Evolutionary conservation across 2,113 vertebrate species (phyloP).

Genomic region (Aegypius monachus): DNA sequence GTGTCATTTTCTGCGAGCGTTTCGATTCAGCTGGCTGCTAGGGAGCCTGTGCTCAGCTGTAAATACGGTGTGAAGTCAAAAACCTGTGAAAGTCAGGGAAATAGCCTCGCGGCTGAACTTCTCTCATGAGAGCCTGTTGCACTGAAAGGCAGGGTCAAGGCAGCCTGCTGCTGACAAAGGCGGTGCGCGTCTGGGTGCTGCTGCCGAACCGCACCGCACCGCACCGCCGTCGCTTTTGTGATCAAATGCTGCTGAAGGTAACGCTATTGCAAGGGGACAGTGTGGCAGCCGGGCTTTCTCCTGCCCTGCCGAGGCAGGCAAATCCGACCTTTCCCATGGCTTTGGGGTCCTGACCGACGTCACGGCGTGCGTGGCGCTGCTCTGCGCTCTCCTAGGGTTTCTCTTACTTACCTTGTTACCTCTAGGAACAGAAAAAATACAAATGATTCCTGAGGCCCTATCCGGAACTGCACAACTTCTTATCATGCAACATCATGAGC

Average conservation of each 20-base stretch:
- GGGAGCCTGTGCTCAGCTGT: rapidly evolving
- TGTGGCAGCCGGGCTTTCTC: neutral
- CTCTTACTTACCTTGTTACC: neutral
- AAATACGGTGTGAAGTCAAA: neutral
- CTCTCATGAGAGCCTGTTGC: neutral
- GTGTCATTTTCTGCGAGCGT: rapidly evolving
- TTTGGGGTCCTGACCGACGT: rapidly evolving
- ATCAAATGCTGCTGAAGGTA: neutral
- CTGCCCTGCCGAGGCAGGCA: neutral
- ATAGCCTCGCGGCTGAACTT: neutral
- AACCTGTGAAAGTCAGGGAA: neutral
- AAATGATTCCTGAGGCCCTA: neutral
- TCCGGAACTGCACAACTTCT: neutral
- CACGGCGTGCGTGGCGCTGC: neutral
- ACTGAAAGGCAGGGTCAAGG: neutral
- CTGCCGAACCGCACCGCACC: rapidly evolving
- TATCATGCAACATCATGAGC: neutral
- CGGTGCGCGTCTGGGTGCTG: rapidly evolving
- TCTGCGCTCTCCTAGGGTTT: neutral
- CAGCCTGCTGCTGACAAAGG: neutral
- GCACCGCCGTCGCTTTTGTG: no score
- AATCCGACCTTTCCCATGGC: neutral
- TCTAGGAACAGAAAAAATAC: neutral
- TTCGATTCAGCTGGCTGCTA: neutral
- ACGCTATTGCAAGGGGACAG: neutral